A percentile compares a stretch with the other conserved stretches of the same genome.
These are phyloP conservation scores for Jaculus jaculus DNA, from an alignment of 2,113 vertebrate species.

Conservation along the genomic window DNA sequence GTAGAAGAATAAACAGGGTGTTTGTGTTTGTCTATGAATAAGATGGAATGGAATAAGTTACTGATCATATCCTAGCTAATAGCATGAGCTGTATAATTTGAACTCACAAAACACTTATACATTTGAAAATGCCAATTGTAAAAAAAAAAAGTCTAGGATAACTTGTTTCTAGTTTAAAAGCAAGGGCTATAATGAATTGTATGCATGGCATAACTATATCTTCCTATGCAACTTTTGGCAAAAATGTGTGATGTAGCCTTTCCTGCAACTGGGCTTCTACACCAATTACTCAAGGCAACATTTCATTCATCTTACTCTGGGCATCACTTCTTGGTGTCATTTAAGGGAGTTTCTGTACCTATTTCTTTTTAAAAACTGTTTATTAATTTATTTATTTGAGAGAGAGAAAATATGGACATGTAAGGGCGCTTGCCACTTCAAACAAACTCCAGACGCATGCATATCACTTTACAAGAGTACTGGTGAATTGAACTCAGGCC, in stretches of 20 bases:
- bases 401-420: too few relatives aligned
- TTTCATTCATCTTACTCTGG: not conserved
- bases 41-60: not conserved
- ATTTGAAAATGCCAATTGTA: conserved; percentile 27
- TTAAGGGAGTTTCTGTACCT: not conserved
- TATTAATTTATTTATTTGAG: not conserved
- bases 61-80: not conserved
- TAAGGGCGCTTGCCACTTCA: too few relatives aligned
- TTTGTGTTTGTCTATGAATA: not conserved
- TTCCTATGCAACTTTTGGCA: not conserved
- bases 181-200: not conserved
- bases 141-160: not conserved
- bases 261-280: not conserved
- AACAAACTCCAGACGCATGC: too few relatives aligned
- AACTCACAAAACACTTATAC: not conserved
- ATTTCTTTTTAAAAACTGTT: not conserved
- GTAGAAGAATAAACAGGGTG: not conserved
- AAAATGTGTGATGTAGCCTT: not conserved
- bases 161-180: conserved; percentile 53
- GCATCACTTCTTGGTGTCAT: not conserved
- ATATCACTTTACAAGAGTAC: too few relatives aligned
- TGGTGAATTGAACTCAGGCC: too few relatives aligned
- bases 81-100: not conserved
- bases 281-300: not conserved
- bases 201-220: not conserved